Conservation (phyloP, 2,113 vertebrate genomes). For the Emydocephalus ijimae region DNA sequence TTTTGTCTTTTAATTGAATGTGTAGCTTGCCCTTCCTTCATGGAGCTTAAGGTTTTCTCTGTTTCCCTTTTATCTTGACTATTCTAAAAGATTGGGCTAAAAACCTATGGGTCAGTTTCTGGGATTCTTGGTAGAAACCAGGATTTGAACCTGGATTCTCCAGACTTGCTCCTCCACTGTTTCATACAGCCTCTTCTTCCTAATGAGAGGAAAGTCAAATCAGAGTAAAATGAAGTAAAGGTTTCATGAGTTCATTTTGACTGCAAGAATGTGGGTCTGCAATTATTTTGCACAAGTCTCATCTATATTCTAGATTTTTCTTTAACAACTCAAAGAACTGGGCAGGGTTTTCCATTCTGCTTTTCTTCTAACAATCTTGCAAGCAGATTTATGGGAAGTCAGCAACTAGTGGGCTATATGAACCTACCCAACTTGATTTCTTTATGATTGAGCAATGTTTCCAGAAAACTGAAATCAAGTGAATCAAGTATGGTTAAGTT, state of each 20-base stretch:
- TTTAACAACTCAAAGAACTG: not conserved
- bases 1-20: not conserved
- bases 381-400: not conserved
- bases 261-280: not conserved
- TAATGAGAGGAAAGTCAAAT: not conserved
- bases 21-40: not conserved
- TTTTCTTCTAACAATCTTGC: not conserved
- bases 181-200: not conserved
- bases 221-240: not conserved
- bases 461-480: not conserved
- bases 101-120: too few species aligned
- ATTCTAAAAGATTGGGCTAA: not conserved
- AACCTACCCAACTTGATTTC: not conserved
- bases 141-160: not conserved
- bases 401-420: not conserved
- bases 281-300: not conserved
- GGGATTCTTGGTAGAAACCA: not conserved
- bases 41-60: not conserved
- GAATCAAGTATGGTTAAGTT: not conserved
- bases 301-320: not conserved
- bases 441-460: not conserved
- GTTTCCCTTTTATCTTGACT: not conserved
- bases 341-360: not conserved
- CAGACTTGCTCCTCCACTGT: not conserved
- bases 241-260: not conserved